A percentile compares a stretch with the other conserved stretches of the same genome.
These are phyloP conservation scores for Drosophila lini DNA, from an alignment of 1,140 invertebrate species.

Conservation along the genomic window DNA sequence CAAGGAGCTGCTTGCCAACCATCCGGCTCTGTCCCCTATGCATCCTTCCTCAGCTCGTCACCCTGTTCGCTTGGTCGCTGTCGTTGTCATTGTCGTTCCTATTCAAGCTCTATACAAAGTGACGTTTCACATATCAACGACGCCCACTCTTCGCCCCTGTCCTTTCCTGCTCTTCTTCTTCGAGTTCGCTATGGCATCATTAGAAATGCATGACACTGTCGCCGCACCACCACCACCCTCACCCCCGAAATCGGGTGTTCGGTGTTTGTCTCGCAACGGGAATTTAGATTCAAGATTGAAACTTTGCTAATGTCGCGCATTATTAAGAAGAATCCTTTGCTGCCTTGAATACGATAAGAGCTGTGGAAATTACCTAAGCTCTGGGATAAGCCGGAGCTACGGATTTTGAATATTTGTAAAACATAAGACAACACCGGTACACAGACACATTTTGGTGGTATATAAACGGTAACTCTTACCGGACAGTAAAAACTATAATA, in stretches of 20 bases:
- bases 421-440: not conserved
- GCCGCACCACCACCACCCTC: slow-evolving; percentile 12
- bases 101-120: slow-evolving; percentile 78
- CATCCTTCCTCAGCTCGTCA: slow-evolving; percentile 12
- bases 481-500: not conserved
- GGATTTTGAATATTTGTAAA: not conserved
- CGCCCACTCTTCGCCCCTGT: slow-evolving; percentile 11
- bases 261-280: slow-evolving; percentile 41
- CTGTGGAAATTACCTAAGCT: slow-evolving; percentile 48
- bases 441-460: not conserved
- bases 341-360: slow-evolving; percentile 57
- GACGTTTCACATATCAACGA: slow-evolving; percentile 81
- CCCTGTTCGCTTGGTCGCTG: slow-evolving; percentile 33
- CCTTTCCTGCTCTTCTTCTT: not conserved
- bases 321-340: slow-evolving; percentile 75
- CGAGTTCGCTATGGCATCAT: slow-evolving; percentile 63
- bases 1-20: slow-evolving; percentile 6
- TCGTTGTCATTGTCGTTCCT: slow-evolving; percentile 69
- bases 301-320: slow-evolving; percentile 80
- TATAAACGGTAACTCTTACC: not conserved
- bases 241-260: slow-evolving; percentile 11
- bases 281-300: slow-evolving; percentile 81
- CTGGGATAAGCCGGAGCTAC: not conserved
- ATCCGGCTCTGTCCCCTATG: slow-evolving; percentile 2
- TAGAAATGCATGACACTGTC: slow-evolving; percentile 83